These are phyloP conservation scores for Silurus lanzhouensis DNA, from an alignment of 2,797 vertebrate genomes.

Conservation along the genomic window DNA sequence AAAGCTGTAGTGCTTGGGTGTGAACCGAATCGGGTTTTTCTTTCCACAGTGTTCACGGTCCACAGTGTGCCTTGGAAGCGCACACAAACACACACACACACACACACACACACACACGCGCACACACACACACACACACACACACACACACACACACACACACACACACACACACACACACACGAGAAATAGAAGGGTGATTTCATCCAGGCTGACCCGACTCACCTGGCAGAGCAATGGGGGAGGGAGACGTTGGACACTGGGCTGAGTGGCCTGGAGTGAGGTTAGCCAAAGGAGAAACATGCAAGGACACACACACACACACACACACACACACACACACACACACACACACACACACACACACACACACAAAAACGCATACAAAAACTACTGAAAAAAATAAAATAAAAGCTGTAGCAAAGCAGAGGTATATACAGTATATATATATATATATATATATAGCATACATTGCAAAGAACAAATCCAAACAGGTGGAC, in stretches of 20 bases:
- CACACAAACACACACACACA: constrained; percentile 12
- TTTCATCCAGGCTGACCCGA: constrained; percentile 31
- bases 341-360: constrained; percentile 13
- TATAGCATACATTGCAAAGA: background rate
- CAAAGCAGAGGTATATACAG: too few species aligned
- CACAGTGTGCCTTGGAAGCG: background rate
- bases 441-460: background rate
- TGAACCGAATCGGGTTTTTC: constrained; percentile 25
- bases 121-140: constrained; percentile 9
- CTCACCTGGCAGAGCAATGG: constrained; percentile 43
- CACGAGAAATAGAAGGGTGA: constrained; percentile 18
- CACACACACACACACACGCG: background rate
- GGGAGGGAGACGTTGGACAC: constrained; percentile 33
- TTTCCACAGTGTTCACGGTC: constrained; percentile 13
- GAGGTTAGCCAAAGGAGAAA: constrained; percentile 52
- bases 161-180: too few species aligned
- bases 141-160: constrained; percentile 1
- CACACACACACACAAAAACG: background rate
- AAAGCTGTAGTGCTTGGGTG: constrained; percentile 21
- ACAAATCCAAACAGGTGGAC: constrained; percentile 5
- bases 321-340: constrained; percentile 11
- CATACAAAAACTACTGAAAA: background rate
- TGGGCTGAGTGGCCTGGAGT: constrained; percentile 48
- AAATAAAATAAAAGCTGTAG: constrained; percentile 3
- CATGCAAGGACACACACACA: constrained; percentile 24